Percentiles rank a stretch among this genome's conserved stretches.
Conservation (phyloP, 2,888 invertebrate genomes). For the Meandrusa payeni region DNA sequence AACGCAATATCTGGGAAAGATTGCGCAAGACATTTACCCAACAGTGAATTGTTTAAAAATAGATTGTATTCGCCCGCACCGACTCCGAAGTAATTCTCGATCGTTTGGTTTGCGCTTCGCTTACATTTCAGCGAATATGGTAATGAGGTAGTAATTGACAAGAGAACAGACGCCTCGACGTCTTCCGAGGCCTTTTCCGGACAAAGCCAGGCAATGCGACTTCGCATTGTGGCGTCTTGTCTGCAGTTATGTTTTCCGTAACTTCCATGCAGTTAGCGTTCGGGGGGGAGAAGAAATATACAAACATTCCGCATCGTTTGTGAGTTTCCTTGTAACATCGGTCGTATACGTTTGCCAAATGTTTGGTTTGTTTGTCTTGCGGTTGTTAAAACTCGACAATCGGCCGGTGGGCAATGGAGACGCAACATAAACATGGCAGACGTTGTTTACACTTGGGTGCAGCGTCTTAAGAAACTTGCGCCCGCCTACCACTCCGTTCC, state of each 20-base stretch:
- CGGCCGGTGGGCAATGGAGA: conserved; percentile 39
- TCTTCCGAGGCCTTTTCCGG: conserved; percentile 24
- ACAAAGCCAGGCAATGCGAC: conserved; percentile 12
- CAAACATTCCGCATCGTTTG: conserved; percentile 18
- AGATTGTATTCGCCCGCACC: conserved; percentile 21
- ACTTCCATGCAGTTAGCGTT: conserved; percentile 9
- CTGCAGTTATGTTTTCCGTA: conserved; percentile 12
- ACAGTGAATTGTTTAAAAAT: conserved; percentile 25
- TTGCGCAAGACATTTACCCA: conserved; percentile 20
- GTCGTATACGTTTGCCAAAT: conserved; percentile 19
- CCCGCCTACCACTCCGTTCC: conserved; percentile 44
- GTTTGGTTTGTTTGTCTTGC: conserved; percentile 24
- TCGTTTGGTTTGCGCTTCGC: conserved; percentile 28
- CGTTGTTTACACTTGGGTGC: conserved; percentile 59
- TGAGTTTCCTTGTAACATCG: conserved; percentile 12
- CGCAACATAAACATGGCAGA: conserved; percentile 56
- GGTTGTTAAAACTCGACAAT: conserved; percentile 46
- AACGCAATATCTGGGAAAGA: conserved; percentile 5
- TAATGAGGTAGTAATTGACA: conserved; percentile 44
- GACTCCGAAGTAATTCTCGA: conserved; percentile 26
- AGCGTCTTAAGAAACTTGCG: conserved; percentile 66
- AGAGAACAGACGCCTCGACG: conserved; percentile 34
- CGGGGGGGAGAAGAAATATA: conserved; percentile 5
- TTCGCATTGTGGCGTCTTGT: conserved; percentile 6
- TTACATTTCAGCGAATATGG: conserved; percentile 35